Conservation (phyloP, 1,140 invertebrate species). For the Psilanteris sp. region DNA sequence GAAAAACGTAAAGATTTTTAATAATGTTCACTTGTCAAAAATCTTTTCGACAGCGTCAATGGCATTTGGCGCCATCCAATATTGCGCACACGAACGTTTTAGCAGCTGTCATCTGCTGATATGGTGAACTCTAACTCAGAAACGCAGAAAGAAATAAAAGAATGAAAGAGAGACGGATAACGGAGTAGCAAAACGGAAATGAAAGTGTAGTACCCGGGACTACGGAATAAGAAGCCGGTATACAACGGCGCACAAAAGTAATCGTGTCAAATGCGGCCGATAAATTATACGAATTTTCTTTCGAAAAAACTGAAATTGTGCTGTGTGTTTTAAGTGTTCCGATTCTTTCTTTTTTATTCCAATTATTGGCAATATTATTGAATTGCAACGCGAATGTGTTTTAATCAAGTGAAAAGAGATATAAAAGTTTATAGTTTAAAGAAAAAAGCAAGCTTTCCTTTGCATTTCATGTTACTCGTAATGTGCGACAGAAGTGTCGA, state of each 20-base stretch:
- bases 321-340: background rate
- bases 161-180: constrained; percentile 20
- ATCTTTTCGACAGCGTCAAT: constrained; percentile 64
- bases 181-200: constrained; percentile 20
- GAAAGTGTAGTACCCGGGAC: constrained; percentile 25
- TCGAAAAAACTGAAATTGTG: background rate
- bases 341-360: background rate
- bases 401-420: constrained; percentile 38
- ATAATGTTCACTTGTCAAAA: constrained; percentile 66
- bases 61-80: constrained; percentile 69
- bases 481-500: constrained; percentile 49
- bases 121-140: constrained; percentile 52
- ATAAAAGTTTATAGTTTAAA: constrained; percentile 34
- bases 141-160: constrained; percentile 33
- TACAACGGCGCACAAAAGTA: background rate
- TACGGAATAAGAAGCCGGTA: background rate
- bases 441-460: constrained; percentile 26
- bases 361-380: constrained; percentile 12
- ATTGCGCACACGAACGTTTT: constrained; percentile 59
- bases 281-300: constrained; percentile 9
- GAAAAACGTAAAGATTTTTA: constrained; percentile 56
- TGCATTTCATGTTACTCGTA: constrained; percentile 45
- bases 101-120: constrained; percentile 65
- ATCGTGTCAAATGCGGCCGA: constrained; percentile 5
- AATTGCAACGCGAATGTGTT: constrained; percentile 15